These are phyloP conservation scores for Mus musculus DNA, from an alignment of 2,113 vertebrate genomes.

Conservation along the genomic window GRCm39 chr8:44481001-44481500, in stretches of 20 bases:
- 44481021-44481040: conserved; percentile 76
- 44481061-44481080: background rate
- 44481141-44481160: background rate
- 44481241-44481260: conserved; percentile 52
- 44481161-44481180: background rate
- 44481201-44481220: conserved; percentile 30
- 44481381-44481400: background rate
- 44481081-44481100: background rate
- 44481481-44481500: background rate
- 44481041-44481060: conserved; percentile 80
- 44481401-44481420: background rate
- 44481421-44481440: background rate
- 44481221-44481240: background rate
- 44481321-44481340: background rate
- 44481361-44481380: background rate
- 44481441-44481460: background rate
- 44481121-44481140: background rate
- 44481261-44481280: background rate
- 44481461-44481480: background rate
- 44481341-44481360: background rate
- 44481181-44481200: background rate
- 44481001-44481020: conserved; percentile 82
- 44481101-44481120: background rate
- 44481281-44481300: conserved; percentile 17
- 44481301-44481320: background rate